Percentiles rank a stretch among this genome's conserved stretches.
Conservation (phyloP, 2,797 vertebrate species). For the Eulemur rubriventer region DNA sequence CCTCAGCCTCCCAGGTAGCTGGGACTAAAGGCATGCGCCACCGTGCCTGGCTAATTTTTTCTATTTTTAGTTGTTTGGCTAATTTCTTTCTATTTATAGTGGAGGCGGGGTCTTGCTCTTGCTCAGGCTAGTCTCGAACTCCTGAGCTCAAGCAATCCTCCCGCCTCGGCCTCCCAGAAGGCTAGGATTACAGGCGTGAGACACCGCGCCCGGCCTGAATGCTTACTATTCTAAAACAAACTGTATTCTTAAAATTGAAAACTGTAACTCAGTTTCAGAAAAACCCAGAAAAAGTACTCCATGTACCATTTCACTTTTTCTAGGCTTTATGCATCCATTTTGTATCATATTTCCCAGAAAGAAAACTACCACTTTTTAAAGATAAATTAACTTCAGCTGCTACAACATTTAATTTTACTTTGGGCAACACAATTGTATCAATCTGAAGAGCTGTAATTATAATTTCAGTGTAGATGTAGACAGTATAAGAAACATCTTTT, state of each 20-base stretch:
- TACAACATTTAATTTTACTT: slow-evolving; percentile 23
- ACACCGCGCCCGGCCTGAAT: too few species aligned
- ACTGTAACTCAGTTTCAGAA: not conserved
- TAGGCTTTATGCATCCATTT: not conserved
- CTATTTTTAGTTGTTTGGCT: too few species aligned
- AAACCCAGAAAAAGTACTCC: not conserved
- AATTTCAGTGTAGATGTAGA: not conserved
- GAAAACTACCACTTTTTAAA: not conserved
- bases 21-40: too few species aligned
- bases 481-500: not conserved
- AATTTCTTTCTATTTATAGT: too few species aligned
- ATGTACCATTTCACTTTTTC: not conserved
- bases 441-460: not conserved
- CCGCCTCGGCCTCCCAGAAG: too few species aligned
- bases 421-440: slow-evolving; percentile 30
- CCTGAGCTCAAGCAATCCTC: too few species aligned
- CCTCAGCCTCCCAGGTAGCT: too few species aligned
- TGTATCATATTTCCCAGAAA: not conserved
- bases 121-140: too few species aligned
- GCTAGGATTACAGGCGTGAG: too few species aligned
- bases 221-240: not conserved
- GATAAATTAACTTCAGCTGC: slow-evolving; percentile 13
- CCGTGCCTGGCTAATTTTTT: too few species aligned
- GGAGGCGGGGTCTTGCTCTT: too few species aligned
- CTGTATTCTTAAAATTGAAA: slow-evolving; percentile 2